Conservation (phyloP, 2,113 vertebrate genomes). For the Lampris incognitus region DNA sequence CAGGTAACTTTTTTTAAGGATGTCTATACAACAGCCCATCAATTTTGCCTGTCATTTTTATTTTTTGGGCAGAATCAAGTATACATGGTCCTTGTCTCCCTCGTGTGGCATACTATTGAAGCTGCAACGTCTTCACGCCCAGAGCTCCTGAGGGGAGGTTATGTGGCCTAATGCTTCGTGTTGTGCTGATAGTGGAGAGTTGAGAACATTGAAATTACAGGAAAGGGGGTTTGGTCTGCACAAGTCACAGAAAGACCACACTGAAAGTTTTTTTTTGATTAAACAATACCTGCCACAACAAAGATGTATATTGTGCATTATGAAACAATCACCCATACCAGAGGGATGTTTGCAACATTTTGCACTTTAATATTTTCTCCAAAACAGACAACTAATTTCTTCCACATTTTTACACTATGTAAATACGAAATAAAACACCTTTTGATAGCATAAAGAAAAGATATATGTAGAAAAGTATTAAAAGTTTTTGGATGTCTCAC, state of each 20-base stretch:
- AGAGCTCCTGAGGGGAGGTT: too few species aligned
- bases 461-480: slow-evolving; percentile 85
- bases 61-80: too few species aligned
- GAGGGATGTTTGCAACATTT: slow-evolving; percentile 78
- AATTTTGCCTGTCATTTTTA: too few species aligned
- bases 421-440: slow-evolving; percentile 80
- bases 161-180: too few species aligned
- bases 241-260: background rate
- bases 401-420: slow-evolving; percentile 83
- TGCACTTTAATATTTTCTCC: slow-evolving; percentile 85
- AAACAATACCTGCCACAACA: slow-evolving; percentile 2
- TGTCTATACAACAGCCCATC: too few species aligned
- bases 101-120: slow-evolving; percentile 22
- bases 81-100: slow-evolving; percentile 40
- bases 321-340: slow-evolving; percentile 71
- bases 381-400: slow-evolving; percentile 82
- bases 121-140: too few species aligned
- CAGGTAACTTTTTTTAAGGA: too few species aligned
- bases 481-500: slow-evolving; percentile 78
- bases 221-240: background rate
- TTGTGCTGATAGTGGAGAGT: background rate
- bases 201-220: background rate
- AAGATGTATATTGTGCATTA: slow-evolving; percentile 30
- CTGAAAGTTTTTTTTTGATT: background rate
- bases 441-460: slow-evolving; percentile 81